Base-by-base conservation (phyloP, 2,797 vertebrate species). In the Coranthus polyacanthus region DNA sequence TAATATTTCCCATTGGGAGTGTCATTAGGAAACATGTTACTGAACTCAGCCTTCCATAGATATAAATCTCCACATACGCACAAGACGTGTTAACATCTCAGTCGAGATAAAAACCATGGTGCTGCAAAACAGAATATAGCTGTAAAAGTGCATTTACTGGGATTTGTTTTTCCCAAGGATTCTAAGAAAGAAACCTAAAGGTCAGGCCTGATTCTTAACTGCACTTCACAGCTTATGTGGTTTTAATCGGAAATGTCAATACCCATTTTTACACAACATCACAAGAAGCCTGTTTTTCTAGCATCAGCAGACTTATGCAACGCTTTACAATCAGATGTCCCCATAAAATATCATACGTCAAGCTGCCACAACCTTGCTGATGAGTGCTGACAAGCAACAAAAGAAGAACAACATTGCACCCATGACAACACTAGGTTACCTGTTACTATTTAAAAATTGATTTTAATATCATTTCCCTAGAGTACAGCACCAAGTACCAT, bases 221-320 rank as follows among this genome's bases (percentile, higher is more conserved):
- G 58, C 15, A 45, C 54, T 29, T 51, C 20, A 43, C 21, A 39
- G 43, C 21, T 38, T 50, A 51, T 12, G 15, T 63, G 20, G 21
- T 12, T 59, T 65, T 68, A 34, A 50, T 21, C 29, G 13, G 12
- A 74, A 78, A 73, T 49, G 68, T 65, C 46, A 61, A 37, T 5
- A 46, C 22, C 2, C 21, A 32, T 52, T 64, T 46, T 15, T 12
- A 36, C n/a, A 66, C 46, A 45, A 24, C n/a, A 52, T 22, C 29
- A 55, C 7, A 39, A 49, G 3, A 44, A 50, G 16, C 26, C 13
- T 16, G 10, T 72, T 61, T 57, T 56, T 58, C 46, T 17, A n/a
- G 24, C 51, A 55, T 64, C 45, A 44, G 55, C 46, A 68, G 11
- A 55, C 15, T n/a, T 45, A 16, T n/a, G 20, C 29, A 45, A 43